Conservation (phyloP, 2,888 invertebrate genomes). For the Dasysyrphus tricinctus region DNA sequence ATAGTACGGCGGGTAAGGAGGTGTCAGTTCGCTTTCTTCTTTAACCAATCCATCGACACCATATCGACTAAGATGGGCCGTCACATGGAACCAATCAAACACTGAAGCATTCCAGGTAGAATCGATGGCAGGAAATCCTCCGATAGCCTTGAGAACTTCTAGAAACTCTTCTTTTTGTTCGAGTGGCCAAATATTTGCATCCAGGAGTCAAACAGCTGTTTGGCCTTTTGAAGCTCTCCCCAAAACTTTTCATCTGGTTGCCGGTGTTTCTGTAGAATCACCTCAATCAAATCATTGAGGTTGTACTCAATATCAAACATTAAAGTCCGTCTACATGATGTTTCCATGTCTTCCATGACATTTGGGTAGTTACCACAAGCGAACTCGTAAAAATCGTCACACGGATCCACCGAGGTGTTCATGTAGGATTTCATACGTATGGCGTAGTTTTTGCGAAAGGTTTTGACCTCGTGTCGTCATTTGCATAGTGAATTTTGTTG, state of each 20-base stretch:
- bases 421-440: slow-evolving; percentile 79
- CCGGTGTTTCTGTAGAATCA: background rate
- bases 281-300: background rate
- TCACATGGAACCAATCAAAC: slow-evolving; percentile 82
- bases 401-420: slow-evolving; percentile 79
- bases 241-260: background rate
- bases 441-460: slow-evolving; percentile 77
- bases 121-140: slow-evolving; percentile 82
- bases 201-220: slow-evolving; percentile 69
- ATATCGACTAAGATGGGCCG: slow-evolving; percentile 80
- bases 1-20: slow-evolving; percentile 80
- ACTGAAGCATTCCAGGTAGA: slow-evolving; percentile 75
- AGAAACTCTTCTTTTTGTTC: slow-evolving; percentile 79
- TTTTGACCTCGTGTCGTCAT: slow-evolving; percentile 44
- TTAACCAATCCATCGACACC: slow-evolving; percentile 77
- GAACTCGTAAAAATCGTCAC: slow-evolving; percentile 81
- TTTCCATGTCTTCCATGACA: slow-evolving; percentile 76
- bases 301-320: background rate
- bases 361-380: slow-evolving; percentile 81
- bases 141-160: slow-evolving; percentile 79
- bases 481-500: slow-evolving; percentile 73
- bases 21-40: slow-evolving; percentile 76
- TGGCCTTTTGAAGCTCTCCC: background rate
- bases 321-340: background rate
- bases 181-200: slow-evolving; percentile 78